Evolutionary conservation across 1,140 invertebrate genomes (phyloP).

Genomic region (Drosophila santomea): DNA sequence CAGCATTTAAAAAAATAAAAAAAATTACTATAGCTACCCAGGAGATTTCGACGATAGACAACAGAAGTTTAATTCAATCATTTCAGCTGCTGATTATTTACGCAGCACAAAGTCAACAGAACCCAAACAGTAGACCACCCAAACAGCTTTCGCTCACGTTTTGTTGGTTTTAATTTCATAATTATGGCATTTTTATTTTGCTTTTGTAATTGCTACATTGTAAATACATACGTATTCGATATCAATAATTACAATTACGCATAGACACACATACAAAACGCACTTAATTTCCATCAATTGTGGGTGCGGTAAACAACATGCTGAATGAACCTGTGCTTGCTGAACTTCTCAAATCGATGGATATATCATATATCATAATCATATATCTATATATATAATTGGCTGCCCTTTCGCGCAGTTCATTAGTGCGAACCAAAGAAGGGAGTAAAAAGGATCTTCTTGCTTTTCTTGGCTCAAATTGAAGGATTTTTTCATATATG

Average conservation of each 20-base stretch:
- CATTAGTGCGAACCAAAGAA: conserved; percentile 57
- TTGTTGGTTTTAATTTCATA: conserved; percentile 66
- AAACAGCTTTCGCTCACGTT: conserved; percentile 17
- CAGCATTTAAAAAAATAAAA: no score
- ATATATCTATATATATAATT: conserved; percentile 39
- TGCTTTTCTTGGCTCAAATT: conserved; percentile 51
- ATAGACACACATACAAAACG: conserved; percentile 68
- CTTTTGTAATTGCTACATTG: conserved; percentile 80
- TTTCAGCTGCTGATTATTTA: conserved; percentile 6
- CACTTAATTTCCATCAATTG: conserved; percentile 51
- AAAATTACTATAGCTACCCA: no score
- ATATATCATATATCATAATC: conserved; percentile 9
- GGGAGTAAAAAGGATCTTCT: conserved; percentile 4
- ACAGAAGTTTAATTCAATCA: not conserved
- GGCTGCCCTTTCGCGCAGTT: conserved; percentile 64
- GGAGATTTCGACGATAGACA: no score
- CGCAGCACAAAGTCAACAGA: conserved; percentile 21
- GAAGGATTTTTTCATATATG: conserved; percentile 68
- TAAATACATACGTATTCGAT: conserved; percentile 80
- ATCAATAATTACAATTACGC: conserved; percentile 80
- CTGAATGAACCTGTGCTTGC: conserved; percentile 44
- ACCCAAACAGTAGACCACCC: conserved; percentile 10
- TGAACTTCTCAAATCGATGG: conserved; percentile 16
- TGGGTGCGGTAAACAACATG: conserved; percentile 72
- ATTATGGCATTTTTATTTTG: conserved; percentile 81